Conservation (phyloP, 2,888 invertebrate species). For the Geophilus truncorum region DNA sequence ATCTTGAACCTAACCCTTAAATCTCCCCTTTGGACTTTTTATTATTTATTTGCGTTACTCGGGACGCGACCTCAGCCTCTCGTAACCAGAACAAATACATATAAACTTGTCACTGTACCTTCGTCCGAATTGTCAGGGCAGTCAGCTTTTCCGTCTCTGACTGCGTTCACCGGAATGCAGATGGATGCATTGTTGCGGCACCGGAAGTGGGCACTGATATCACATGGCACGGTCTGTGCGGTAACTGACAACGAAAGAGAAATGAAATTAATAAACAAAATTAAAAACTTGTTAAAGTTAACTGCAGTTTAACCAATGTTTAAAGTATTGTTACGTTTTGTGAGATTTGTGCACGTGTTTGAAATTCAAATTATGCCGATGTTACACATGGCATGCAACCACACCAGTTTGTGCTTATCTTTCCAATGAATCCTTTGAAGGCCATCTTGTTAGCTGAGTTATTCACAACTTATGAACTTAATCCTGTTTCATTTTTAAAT, state of each 20-base stretch:
- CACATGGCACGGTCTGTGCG: not conserved
- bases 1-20: too few species aligned
- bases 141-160: slow-evolving; percentile 44
- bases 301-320: too few species aligned
- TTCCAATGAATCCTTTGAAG: not conserved
- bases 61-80: not conserved
- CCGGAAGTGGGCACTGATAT: not conserved
- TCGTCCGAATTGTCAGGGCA: slow-evolving; percentile 48
- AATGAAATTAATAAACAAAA: not conserved
- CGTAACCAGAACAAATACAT: not conserved
- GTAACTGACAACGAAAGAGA: not conserved
- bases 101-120: slow-evolving; percentile 40
- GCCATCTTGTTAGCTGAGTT: not conserved
- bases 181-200: slow-evolving; percentile 23
- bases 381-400: not conserved
- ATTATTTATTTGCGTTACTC: not conserved
- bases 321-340: too few species aligned
- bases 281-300: too few species aligned
- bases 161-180: slow-evolving; percentile 42
- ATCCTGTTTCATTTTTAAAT: too few species aligned
- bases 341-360: too few species aligned
- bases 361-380: not conserved
- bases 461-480: too few species aligned
- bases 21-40: too few species aligned
- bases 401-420: not conserved